Evolutionary conservation across 1,140 invertebrate genomes (phyloP), one percentile per base, ranked within the genome.

Genomic region (Hormaphis cornu): DNA sequence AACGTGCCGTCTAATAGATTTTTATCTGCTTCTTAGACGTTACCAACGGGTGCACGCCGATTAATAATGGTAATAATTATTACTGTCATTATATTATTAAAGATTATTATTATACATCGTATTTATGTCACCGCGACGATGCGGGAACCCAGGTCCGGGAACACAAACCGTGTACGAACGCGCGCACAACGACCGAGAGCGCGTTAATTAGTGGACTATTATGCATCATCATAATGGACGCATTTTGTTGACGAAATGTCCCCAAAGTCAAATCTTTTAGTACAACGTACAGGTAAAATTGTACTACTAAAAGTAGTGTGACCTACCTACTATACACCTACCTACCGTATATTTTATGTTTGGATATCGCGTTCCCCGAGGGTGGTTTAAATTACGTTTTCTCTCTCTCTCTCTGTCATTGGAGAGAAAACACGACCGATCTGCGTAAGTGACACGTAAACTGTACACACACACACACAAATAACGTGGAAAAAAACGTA

Each of bases 141-240:
- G 22, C 20, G 44, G 28, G 61, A 50, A 22, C 42, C 28, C 50
- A 48, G 61, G 61, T 66, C 42, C 61, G 61, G 61, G 61, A 66
- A n/a, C n/a, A n/a, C n/a, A n/a, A 33, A 26, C 42, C 42, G 22
- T 4, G 16, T n/a, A 12, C 40, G 35, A 40, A 58, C 54, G 40
- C 54, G 12, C 26, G 48, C 18, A 48, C 24, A 46, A 20, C 59
- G 44, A 30, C 58, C 24, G 35, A 40, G 40, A 58, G 9, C 42
- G 26, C 26, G 18, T 63, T 46, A 46, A 63, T 63, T 46, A 30
- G 8, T 46, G 9, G 58, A 20, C 58, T 30, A 46, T 63, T 63
- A 63, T 18, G 20, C n/a, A n/a, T n/a, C n/a, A 20, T 20, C 14
- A 8, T 20, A 24, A 24, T 22, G 18, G 18, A 28, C 10, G 7